Conservation (phyloP, 2,888 invertebrate genomes). For the Rhopalosiphum nymphaeae region DNA sequence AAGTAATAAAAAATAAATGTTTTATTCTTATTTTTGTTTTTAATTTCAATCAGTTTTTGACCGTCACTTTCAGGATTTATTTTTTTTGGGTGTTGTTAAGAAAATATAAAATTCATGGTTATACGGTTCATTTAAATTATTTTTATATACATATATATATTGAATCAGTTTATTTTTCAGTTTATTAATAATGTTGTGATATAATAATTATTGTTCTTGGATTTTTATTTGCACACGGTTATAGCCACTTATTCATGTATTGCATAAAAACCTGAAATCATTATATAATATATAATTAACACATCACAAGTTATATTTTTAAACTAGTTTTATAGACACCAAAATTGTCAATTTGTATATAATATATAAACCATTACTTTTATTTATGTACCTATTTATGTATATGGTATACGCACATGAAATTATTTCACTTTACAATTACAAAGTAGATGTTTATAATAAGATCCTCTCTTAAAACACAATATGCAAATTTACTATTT, state of each 20-base stretch:
- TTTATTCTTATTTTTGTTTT: neutral
- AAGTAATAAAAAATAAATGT: neutral
- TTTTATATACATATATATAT: neutral
- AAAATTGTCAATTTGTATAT: neutral
- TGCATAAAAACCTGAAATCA: conserved; percentile 27
- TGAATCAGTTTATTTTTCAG: neutral
- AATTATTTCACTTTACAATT: neutral
- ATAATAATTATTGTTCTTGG: neutral
- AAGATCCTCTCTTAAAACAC: neutral
- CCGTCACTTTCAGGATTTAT: neutral
- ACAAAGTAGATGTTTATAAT: neutral
- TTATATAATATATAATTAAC: conserved; percentile 36
- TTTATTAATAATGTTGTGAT: neutral
- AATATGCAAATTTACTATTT: neutral
- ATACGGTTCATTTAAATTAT: neutral
- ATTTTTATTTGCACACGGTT: neutral
- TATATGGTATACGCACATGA: neutral
- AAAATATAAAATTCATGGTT: neutral
- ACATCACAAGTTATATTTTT: neutral
- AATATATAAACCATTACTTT: neutral
- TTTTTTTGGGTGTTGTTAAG: neutral
- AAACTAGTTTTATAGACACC: neutral
- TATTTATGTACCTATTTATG: neutral
- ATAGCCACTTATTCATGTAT: neutral
- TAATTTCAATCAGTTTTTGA: neutral